Conservation (phyloP, 2,797 vertebrate species). For the Hemitrygon akajei region DNA sequence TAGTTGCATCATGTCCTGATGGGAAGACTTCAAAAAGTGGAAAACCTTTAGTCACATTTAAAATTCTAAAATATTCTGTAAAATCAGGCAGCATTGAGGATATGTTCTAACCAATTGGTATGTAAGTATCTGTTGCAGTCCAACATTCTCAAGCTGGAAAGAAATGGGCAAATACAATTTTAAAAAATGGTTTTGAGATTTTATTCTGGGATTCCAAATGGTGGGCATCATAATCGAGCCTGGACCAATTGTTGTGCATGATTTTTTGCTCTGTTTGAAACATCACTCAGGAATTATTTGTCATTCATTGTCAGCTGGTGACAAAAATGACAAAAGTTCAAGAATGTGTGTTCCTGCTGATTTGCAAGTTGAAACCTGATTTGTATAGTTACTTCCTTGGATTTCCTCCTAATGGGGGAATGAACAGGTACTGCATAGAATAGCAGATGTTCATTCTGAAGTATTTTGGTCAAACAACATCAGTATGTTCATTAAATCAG, state of each 20-base stretch:
- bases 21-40: neutral
- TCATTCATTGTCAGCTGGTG: neutral
- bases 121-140: neutral
- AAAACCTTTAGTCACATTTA: neutral
- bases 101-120: neutral
- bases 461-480: neutral
- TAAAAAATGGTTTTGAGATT: neutral
- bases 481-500: neutral
- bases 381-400: neutral
- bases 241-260: neutral
- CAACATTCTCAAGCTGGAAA: neutral
- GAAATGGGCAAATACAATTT: neutral
- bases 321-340: neutral
- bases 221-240: neutral
- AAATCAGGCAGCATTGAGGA: neutral
- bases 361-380: slow-evolving; percentile 2
- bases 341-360: neutral
- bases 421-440: neutral
- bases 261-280: neutral
- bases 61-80: neutral
- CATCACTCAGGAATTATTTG: neutral
- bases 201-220: neutral
- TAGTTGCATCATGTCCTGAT: neutral
- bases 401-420: neutral
- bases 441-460: neutral